These are phyloP conservation scores for Scarus forsteni DNA, from an alignment of 2,797 vertebrate species.

Conservation along the genomic window DNA sequence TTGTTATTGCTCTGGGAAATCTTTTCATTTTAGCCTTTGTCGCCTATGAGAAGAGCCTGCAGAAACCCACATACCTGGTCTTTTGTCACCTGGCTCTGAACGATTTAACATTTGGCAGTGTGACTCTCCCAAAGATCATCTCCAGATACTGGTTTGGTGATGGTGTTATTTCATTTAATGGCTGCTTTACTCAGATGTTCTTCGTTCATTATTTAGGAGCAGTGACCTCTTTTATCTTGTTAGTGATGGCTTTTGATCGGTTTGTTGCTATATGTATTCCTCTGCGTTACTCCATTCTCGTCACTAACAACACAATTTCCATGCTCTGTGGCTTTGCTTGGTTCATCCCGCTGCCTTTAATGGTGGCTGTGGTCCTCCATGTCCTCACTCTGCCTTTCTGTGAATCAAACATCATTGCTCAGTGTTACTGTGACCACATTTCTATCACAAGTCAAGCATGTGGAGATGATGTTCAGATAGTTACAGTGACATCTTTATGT, in stretches of 20 bases:
- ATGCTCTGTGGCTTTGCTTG: conserved; percentile 64
- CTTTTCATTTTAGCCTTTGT: conserved; percentile 78
- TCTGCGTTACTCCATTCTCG: conserved; percentile 74
- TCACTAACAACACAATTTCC: conserved; percentile 71
- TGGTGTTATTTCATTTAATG: conserved; percentile 62
- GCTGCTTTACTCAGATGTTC: conserved; percentile 79
- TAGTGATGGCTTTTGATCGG: conserved; percentile 81
- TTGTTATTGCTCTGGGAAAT: conserved; percentile 73
- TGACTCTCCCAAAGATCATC: conserved; percentile 81
- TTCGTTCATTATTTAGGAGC: conserved; percentile 81
- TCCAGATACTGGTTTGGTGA: conserved; percentile 77
- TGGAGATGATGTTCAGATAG: conserved; percentile 61
- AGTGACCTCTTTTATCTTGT: conserved; percentile 72
- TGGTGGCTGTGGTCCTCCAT: conserved; percentile 46
- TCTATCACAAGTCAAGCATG: conserved; percentile 80
- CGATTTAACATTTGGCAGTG: conserved; percentile 77
- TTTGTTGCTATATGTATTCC: conserved; percentile 80
- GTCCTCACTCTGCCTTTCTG: conserved; percentile 75
- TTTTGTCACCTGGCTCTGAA: conserved; percentile 80
- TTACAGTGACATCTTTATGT: conserved; percentile 55
- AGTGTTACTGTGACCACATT: conserved; percentile 83
- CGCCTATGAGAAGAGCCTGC: conserved; percentile 67
- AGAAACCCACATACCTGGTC: conserved; percentile 80
- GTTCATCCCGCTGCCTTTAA: conserved; percentile 57
- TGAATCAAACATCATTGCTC: conserved; percentile 77